Evolutionary conservation across 2,113 vertebrate genomes (phyloP).

Genomic region (Nasalis larvatus): DNA sequence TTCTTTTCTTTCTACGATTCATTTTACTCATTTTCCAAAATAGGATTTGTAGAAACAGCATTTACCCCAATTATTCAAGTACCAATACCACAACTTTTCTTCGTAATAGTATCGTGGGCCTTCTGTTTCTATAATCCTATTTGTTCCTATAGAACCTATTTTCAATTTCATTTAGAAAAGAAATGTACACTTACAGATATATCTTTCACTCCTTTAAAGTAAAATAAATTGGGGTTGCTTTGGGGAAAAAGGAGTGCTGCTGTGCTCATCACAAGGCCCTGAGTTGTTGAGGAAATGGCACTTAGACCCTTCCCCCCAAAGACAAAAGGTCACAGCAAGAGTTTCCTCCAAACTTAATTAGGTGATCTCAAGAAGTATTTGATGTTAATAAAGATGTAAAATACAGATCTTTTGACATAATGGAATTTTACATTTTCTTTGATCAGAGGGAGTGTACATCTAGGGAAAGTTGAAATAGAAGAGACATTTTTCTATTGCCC

Average conservation of each 20-base stretch:
- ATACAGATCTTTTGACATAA: background rate
- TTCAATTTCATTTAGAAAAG: conserved; percentile 53
- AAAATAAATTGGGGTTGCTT: conserved; percentile 1
- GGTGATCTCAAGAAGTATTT: background rate
- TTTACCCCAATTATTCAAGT: background rate
- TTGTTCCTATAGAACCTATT: conserved; percentile 24
- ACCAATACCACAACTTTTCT: background rate
- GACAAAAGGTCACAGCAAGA: background rate
- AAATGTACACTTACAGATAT: background rate
- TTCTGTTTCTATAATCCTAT: conserved; percentile 18
- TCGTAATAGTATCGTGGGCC: background rate
- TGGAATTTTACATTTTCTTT: background rate
- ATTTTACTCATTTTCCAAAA: background rate
- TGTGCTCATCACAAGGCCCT: background rate
- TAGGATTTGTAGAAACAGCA: background rate
- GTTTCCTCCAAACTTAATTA: background rate
- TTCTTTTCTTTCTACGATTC: background rate
- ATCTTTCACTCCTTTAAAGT: conserved; percentile 10
- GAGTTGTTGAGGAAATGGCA: background rate
- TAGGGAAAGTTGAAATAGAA: background rate
- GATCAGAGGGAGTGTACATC: background rate
- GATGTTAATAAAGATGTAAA: conserved; percentile 19
- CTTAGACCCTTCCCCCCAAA: background rate
- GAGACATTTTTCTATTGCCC: background rate
- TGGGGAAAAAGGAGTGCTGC: background rate